These are phyloP conservation scores for Cercocebus atys DNA, from an alignment of 2,113 vertebrate genomes.

Conservation along the genomic window DNA sequence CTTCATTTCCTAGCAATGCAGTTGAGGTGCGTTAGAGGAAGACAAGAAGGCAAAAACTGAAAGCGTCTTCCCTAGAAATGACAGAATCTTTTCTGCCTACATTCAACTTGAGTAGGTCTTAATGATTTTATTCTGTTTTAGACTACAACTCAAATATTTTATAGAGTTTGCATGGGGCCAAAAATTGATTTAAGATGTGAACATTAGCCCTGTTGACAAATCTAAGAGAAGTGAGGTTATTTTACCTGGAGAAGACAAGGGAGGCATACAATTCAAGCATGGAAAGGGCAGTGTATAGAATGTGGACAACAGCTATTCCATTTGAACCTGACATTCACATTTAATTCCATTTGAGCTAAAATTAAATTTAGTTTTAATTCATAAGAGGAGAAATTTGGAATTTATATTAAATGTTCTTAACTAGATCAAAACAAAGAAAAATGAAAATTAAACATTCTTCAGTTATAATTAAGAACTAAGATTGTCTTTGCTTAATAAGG, in stretches of 20 bases:
- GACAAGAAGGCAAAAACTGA: not conserved
- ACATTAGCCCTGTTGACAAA: not conserved
- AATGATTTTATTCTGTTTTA: not conserved
- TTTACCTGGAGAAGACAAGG: not conserved
- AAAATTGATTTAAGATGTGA: not conserved
- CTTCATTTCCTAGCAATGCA: not conserved
- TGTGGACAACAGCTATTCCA: not conserved
- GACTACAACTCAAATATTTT: not conserved
- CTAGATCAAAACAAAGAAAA: not conserved
- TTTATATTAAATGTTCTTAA: not conserved
- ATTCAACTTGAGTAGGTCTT: not conserved
- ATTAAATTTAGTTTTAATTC: conserved; percentile 23
- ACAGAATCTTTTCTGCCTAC: not conserved
- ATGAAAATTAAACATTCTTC: conserved; percentile 9
- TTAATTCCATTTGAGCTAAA: not conserved
- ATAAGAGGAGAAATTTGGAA: not conserved
- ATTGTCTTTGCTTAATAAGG: not conserved
- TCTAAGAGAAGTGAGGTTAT: not conserved
- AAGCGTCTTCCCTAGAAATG: not conserved
- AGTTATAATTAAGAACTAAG: not conserved
- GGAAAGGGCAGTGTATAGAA: not conserved
- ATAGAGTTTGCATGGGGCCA: not conserved
- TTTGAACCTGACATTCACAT: not conserved
- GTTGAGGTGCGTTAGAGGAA: not conserved
- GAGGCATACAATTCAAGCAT: not conserved